Evolutionary conservation across 2,113 vertebrate species (phyloP), one percentile per base, ranked within the genome.

Genomic region (Macrotus californicus): DNA sequence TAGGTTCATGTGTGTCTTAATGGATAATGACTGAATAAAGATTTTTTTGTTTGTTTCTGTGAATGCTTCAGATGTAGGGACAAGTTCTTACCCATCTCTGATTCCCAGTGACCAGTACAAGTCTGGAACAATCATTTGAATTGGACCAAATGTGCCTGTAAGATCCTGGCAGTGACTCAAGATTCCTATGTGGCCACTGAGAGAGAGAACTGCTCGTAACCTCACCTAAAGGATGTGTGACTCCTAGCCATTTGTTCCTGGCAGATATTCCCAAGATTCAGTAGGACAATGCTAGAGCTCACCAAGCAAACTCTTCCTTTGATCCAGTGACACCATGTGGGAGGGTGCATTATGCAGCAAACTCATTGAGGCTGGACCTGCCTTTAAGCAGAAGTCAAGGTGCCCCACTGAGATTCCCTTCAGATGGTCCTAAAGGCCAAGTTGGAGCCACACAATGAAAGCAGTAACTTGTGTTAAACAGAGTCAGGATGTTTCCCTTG

Each of bases 341-440:
- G 36, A 76, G 29, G 22, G 12, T 12, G 18, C 14, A 10, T 5
- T 13, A 22, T 0, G 18, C 0, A 56, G 34, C 29, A 26, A 16
- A 50, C 13, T 43, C 36, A 2, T 0, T 0, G 13, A 76, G 5
- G 6, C 6, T 4, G 3, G n/a, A 70, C 39, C 8, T 31, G 43
- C 31, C 48, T 19, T 48, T 14, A 18, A n/a, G 39, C 12, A 24
- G 69, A 36, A 50, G 50, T 11, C 61, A 14, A 14, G 21, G 5
- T 3, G 3, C 24, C 41, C 8, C 16, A 6, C 9, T 1, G 6
- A 87, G 61, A 12, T 14, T 39, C 50, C 50, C 50, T n/a, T 84
- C 9, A 13, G 50, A 10, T 46, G 34, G 24, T 54, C 31, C 29
- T 3, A 3, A 18, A 41, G 59, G 76, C 31, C 73, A 84, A 36